Base-by-base conservation (phyloP, 2,888 invertebrate genomes). In the Euphydryas editha region DNA sequence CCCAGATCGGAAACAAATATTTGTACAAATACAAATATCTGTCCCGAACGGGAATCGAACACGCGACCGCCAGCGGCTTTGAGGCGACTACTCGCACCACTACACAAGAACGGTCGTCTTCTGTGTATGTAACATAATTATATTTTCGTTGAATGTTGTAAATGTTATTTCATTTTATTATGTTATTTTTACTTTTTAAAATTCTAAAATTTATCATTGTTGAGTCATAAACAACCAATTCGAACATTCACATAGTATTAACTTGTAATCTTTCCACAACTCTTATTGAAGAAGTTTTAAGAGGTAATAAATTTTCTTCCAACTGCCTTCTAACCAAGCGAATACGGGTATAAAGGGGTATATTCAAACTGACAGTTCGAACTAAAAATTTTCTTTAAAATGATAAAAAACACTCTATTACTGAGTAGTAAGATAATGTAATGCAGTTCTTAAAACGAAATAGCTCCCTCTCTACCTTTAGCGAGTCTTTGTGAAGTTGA, bases 241-340 rank as follows among this genome's bases (percentile, higher is more conserved):
- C 8, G 13, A 51, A 24, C 24, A 24, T 51, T 49, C 47, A 11
- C 59, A 56, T 42, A 39, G 47, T 39, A 49, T 47, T 47, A 65
- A 58, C 49, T 42, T 49, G 51, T 56, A 49, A 61, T 61, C 51
- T 66, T 58, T 36, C 57, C 39, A 42, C 42, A 21, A 57, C 56
- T 66, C 51, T 61, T 51, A 65, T 56, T 58, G 57, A 44, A 20
- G 61, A 66, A 66, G 65, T 66, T 66, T 61, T 66, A 58, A 61
- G 65, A 61, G 65, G 47, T 51, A 42, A 57, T 66, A 66, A 66
- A 54, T 58, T 61, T 55, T 57, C 60, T 30, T 30, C 24, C 13
- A 46, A 60, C 44, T 64, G 42, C 54, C 54, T 18, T 59, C 58
- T n/a, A 24, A 60, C 61, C 44, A 57, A 61, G 61, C 55, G 36